These are phyloP conservation scores for Caenorhabditis remanei DNA, from an alignment of 1,140 invertebrate species.

Conservation along the genomic window DNA sequence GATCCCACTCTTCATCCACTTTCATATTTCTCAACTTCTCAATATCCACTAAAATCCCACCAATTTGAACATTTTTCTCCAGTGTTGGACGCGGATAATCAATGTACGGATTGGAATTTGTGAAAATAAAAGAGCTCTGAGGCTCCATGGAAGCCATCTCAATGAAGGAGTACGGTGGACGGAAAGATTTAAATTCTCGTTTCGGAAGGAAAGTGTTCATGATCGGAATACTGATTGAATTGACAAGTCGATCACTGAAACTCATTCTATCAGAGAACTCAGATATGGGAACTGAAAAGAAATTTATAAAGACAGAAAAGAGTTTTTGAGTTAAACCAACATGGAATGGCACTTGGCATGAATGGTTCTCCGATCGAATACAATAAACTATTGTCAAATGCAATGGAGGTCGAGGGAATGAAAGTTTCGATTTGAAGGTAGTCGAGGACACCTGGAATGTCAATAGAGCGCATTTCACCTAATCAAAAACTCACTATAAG, in stretches of 20 bases:
- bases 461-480: background rate
- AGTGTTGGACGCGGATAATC: constrained; percentile 57
- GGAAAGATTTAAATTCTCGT: background rate
- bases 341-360: constrained; percentile 44
- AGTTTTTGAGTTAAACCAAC: background rate
- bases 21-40: constrained; percentile 3
- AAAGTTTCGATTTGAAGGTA: constrained; percentile 32
- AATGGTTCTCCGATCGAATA: constrained; percentile 41
- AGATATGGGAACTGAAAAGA: background rate
- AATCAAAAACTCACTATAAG: background rate
- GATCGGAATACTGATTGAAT: background rate
- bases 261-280: constrained; percentile 43
- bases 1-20: constrained; percentile 54
- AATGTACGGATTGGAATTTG: constrained; percentile 60
- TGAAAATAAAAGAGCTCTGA: constrained; percentile 54
- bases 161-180: background rate
- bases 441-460: constrained; percentile 38
- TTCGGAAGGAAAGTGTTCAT: background rate
- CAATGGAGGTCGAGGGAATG: constrained; percentile 10
- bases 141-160: background rate
- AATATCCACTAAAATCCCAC: constrained; percentile 60
- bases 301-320: no score
- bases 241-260: background rate
- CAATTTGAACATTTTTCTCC: constrained; percentile 63
- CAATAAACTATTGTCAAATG: background rate